Evolutionary conservation across 2,797 vertebrate genomes (phyloP), one percentile per base, ranked within the genome.

Genomic region (Mallotus villosus): DNA sequence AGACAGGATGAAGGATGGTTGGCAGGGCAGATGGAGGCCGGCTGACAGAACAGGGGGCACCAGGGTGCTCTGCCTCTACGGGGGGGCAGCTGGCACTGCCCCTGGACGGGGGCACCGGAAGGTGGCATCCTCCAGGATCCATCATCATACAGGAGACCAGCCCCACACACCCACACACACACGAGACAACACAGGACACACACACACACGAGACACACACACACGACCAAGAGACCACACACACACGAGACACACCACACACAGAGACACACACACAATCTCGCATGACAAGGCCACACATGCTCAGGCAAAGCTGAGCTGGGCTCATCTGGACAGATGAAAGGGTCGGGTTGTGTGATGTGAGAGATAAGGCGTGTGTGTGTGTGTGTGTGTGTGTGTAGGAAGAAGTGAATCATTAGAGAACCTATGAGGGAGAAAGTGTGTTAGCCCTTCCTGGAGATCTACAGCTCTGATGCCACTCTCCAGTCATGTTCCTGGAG

Each of bases 61-160:
- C 58, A 60, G 58, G 21, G 21, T 25, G 24, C 58, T 2, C 3
- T n/a, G 16, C 51, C 51, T n/a, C 51, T 8, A 60, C 8, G 11
- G 49, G 25, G 49, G 25, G 51, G 25, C 25, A 17, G 49, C 55
- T 67, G 66, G 51, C 51, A 67, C 29, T 55, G 49, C 51, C 24
- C 16, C 14, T 5, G 49, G 3, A 22, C n/a, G 25, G 49, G 49
- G 24, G 25, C 2, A 17, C 46, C 9, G 51, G 49, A 67, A 57
- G 66, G 27, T 67, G 66, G 25, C 21, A 29, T 32, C 17, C 65
- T 32, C 49, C 9, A 24, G 17, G 24, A 46, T 14, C 22, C 17
- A 82, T 81, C 73, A 75, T 81, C 78, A 76, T 49, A 72, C 77
- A 79, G 11, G 22, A 75, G 65, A n/a, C 9, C 41, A 46, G 41